Conservation (phyloP, 2,888 invertebrate genomes). For the Linhomoeus sp. region DNA sequence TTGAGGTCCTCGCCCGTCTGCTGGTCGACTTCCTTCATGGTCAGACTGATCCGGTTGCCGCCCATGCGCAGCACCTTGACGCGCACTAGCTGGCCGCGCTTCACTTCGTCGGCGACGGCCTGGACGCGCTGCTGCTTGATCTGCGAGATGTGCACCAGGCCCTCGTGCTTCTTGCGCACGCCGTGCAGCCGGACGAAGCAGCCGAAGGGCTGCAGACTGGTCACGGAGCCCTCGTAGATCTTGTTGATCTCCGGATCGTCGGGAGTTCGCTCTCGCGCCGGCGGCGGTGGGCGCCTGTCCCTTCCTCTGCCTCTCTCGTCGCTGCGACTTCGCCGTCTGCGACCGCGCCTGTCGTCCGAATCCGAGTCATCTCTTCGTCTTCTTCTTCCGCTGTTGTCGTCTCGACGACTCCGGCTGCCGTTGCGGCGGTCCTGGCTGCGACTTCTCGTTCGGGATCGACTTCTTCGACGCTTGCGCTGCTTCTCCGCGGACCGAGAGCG, state of each 20-base stretch:
- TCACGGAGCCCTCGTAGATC: constrained; percentile 80
- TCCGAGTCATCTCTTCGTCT: background rate
- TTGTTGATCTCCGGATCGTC: constrained; percentile 37
- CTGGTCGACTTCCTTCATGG: constrained; percentile 59
- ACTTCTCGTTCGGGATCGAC: background rate
- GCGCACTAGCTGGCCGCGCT: constrained; percentile 50
- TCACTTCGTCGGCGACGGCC: constrained; percentile 77
- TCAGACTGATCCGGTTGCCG: constrained; percentile 7
- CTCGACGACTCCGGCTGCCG: background rate
- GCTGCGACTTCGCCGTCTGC: no score
- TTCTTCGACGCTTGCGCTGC: background rate
- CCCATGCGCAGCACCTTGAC: constrained; percentile 55
- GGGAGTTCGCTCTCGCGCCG: constrained; percentile 19
- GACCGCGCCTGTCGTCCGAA: no score
- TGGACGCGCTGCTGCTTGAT: constrained; percentile 47
- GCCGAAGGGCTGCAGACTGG: constrained; percentile 89
- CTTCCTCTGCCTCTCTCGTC: background rate
- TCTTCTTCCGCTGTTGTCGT: background rate
- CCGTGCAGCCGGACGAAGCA: constrained; percentile 92
- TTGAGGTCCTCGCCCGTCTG: constrained; percentile 79
- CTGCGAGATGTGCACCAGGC: constrained; percentile 80
- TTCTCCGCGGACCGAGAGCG: background rate
- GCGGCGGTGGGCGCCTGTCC: constrained; percentile 10
- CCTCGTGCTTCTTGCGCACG: constrained; percentile 65
- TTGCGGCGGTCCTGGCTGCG: background rate